Conservation (phyloP, 2,113 vertebrate species). For the Thamnaconus septentrionalis region DNA sequence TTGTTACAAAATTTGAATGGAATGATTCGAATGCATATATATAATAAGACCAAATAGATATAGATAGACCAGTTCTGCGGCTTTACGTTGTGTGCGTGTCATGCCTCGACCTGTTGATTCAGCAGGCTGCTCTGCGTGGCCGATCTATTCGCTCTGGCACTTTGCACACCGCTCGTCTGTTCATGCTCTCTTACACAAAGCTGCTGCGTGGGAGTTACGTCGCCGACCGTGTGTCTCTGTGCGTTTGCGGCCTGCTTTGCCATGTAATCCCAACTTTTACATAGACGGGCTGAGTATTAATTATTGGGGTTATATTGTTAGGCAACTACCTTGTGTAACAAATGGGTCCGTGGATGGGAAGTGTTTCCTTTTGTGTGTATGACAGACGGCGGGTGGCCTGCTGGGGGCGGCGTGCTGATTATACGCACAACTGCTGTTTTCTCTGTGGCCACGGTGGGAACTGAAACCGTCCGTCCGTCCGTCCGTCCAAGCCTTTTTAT, state of each 20-base stretch:
- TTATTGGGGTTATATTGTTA: conserved; percentile 26
- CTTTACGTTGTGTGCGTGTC: not conserved
- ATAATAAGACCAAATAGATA: too few species aligned
- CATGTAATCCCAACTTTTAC: conserved; percentile 26
- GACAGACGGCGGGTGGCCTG: conserved; percentile 2
- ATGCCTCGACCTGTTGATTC: conserved; percentile 16
- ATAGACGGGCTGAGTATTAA: conserved; percentile 35
- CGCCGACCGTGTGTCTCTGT: conserved; percentile 1
- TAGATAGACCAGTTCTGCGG: too few species aligned
- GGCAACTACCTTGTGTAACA: conserved; percentile 46
- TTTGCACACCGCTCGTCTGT: conserved; percentile 35
- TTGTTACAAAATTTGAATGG: too few species aligned
- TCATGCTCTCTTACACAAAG: conserved; percentile 40
- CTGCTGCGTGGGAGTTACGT: conserved; percentile 54
- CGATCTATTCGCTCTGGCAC: conserved; percentile 32
- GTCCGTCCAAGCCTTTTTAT: not conserved
- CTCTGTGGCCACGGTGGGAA: not conserved
- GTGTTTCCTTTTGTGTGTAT: conserved; percentile 8
- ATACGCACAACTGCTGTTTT: conserved; percentile 18
- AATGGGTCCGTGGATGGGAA: conserved; percentile 33
- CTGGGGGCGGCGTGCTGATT: conserved; percentile 1
- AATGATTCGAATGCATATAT: not conserved
- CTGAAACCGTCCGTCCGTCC: conserved; percentile 6
- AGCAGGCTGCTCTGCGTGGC: conserved; percentile 10
- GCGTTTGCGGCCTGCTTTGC: conserved; percentile 32